phyloP scores from a whole-genome alignment of 2,888 invertebrate genomes.

The Plagiodera versicolora region DNA sequence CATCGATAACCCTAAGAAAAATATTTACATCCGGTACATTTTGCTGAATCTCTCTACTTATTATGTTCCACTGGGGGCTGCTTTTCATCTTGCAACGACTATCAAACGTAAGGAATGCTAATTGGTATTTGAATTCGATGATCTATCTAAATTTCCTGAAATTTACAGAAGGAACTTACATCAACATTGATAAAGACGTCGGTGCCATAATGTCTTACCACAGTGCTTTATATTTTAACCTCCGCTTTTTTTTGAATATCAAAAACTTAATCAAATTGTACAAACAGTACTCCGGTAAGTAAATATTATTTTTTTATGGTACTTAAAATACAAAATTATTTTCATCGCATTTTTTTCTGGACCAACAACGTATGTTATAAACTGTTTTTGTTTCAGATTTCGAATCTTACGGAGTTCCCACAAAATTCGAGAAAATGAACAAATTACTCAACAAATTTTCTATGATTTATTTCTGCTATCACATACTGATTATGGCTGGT shows the following conservation, averaged over 20 bases:
- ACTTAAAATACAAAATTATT: too few relatives aligned
- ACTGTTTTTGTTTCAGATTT: slow-evolving; percentile 25
- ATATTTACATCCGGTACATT: slow-evolving; percentile 13
- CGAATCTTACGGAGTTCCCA: slow-evolving; percentile 23
- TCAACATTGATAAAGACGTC: slow-evolving; percentile 21
- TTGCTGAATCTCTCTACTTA: slow-evolving; percentile 12
- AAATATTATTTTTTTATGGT: too few relatives aligned
- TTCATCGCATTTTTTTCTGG: too few relatives aligned
- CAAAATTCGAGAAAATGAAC: slow-evolving; percentile 19
- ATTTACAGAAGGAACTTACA: slow-evolving; percentile 21
- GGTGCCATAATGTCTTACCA: slow-evolving; percentile 17
- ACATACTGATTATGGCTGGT: background rate
- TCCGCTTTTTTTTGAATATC: slow-evolving; percentile 15
- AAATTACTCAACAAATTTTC: slow-evolving; percentile 21
- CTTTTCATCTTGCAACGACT: slow-evolving; percentile 10
- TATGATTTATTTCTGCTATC: slow-evolving; percentile 18
- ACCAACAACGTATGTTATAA: too few relatives aligned
- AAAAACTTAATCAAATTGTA: slow-evolving; percentile 15
- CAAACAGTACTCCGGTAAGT: slow-evolving; percentile 22
- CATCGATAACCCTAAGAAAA: slow-evolving; percentile 12
- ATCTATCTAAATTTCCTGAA: too few relatives aligned
- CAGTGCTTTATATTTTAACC: slow-evolving; percentile 16
- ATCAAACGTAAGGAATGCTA: slow-evolving; percentile 17
- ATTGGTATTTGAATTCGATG: background rate
- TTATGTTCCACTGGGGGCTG: slow-evolving; percentile 17